Percentiles rank a stretch among this genome's conserved stretches.
Evolutionary conservation across 1,140 invertebrate genomes (phyloP).

Genomic region (Bombyx mori): DNA sequence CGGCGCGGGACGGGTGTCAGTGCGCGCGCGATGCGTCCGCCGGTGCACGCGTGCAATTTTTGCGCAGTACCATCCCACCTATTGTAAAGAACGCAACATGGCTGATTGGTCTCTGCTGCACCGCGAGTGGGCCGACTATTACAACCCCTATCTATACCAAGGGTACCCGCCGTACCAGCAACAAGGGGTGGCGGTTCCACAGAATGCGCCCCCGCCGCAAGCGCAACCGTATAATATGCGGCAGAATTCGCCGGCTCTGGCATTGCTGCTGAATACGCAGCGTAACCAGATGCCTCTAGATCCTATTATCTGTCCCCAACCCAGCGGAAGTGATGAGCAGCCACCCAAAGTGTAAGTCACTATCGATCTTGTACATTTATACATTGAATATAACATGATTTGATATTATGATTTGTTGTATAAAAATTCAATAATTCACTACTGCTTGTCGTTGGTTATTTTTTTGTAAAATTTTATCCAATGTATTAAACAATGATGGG

Average conservation of each 20-base stretch:
- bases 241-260: slow-evolving; percentile 6
- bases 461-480: no score
- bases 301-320: no score
- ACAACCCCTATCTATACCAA: slow-evolving; percentile 16
- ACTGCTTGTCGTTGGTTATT: no score
- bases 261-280: neutral
- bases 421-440: no score
- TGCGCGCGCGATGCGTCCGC: slow-evolving; percentile 40
- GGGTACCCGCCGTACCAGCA: slow-evolving; percentile 16
- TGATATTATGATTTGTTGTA: no score
- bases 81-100: slow-evolving; percentile 25
- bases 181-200: neutral
- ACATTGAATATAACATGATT: no score
- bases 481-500: no score
- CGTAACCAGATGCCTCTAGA: neutral
- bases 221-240: neutral
- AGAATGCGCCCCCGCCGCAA: slow-evolving; percentile 13
- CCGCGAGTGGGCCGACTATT: slow-evolving; percentile 20
- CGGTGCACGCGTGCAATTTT: slow-evolving; percentile 34
- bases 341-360: no score
- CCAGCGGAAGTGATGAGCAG: no score
- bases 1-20: slow-evolving; percentile 28
- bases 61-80: slow-evolving; percentile 20
- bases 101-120: slow-evolving; percentile 31
- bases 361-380: no score